Evolutionary conservation across 1,140 invertebrate genomes (phyloP), one percentile per base, ranked within the genome.

Genomic region (Eubasilissa regina): DNA sequence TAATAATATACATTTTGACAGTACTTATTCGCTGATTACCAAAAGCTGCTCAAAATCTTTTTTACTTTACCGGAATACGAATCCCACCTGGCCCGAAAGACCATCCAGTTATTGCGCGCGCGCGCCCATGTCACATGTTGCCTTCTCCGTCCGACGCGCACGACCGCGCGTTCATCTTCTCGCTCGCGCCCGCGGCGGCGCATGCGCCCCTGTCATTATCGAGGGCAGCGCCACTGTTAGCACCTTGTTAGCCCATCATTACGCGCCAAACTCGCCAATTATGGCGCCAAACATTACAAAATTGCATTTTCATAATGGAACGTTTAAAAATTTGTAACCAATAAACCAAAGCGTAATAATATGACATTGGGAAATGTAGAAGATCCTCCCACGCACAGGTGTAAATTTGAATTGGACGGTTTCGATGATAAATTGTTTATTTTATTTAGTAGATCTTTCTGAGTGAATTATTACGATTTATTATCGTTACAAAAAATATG

Each of bases 231-330:
- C 76, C 77, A 60, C 77, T 74, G 77, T 78, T 74, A 68, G 68
- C 77, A 78, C 77, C 77, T 78, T 78, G 77, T 78, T 78, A 78
- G 58, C 77, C 77, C 66, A 25, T 56, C 19, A 78, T 62, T 78
- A 73, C 55, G n/a, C 68, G 68, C 68, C 76, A 58, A 55, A 44
- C 35, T 58, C 45, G 68, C 68, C 44, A 68, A 55, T 78, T 78
- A 64, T 78, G 68, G 77, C 68, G 77, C 77, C 66, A 73, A 51
- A 25, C 25, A 51, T 25, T 51, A 70, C 66, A 70, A 25, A 35
- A 25, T 12, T 62, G 11, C 21, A 12, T 70, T 21, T 48, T 19
- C 7, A 12, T 25, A 70, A 66, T 45, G 6, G 35, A 44, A 44
- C 62, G 15, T 25, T 66, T 66, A 15, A 66, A 66, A 44, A 43